These are phyloP conservation scores for Sander vitreus DNA, from an alignment of 2,113 vertebrate species.

Conservation along the genomic window DNA sequence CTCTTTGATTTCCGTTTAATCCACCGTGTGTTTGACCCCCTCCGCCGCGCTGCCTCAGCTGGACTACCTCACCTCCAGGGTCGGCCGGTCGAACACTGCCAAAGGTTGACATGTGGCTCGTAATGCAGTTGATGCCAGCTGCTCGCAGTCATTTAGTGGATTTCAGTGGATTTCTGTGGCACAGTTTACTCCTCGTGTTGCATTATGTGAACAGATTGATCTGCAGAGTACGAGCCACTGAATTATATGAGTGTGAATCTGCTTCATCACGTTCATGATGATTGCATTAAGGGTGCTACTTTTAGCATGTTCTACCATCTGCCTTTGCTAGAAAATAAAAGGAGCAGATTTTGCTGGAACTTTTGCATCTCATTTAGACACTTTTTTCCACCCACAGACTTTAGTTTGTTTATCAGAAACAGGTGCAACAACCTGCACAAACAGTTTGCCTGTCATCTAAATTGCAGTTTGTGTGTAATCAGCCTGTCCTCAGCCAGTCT, in stretches of 20 bases:
- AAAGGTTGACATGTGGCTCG: slow-evolving; percentile 30
- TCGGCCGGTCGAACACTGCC: slow-evolving; percentile 12
- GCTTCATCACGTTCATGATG: slow-evolving; percentile 27
- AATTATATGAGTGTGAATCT: slow-evolving; percentile 37
- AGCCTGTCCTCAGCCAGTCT: neutral
- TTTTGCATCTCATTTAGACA: neutral
- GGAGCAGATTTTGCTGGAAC: neutral
- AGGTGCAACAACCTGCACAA: neutral
- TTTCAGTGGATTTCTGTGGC: slow-evolving; percentile 14
- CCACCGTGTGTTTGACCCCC: slow-evolving; percentile 5
- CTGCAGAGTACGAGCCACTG: slow-evolving; percentile 21
- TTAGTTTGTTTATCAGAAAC: slow-evolving; percentile 9
- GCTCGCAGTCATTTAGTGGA: slow-evolving; percentile 17
- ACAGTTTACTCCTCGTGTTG: slow-evolving; percentile 9
- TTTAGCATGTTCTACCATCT: slow-evolving; percentile 57
- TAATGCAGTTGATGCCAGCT: slow-evolving; percentile 10
- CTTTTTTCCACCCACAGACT: neutral
- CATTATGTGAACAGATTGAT: slow-evolving; percentile 61
- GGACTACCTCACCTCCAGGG: slow-evolving; percentile 31
- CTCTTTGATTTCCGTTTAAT: slow-evolving; percentile 43
- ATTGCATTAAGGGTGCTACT: slow-evolving; percentile 33
- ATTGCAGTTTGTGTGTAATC: neutral
- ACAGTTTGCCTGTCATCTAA: neutral
- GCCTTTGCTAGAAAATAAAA: slow-evolving; percentile 1
- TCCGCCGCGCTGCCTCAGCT: slow-evolving; percentile 11